Evolutionary conservation across 2,888 invertebrate genomes (phyloP).

Genomic region (Fabriciana adippe): DNA sequence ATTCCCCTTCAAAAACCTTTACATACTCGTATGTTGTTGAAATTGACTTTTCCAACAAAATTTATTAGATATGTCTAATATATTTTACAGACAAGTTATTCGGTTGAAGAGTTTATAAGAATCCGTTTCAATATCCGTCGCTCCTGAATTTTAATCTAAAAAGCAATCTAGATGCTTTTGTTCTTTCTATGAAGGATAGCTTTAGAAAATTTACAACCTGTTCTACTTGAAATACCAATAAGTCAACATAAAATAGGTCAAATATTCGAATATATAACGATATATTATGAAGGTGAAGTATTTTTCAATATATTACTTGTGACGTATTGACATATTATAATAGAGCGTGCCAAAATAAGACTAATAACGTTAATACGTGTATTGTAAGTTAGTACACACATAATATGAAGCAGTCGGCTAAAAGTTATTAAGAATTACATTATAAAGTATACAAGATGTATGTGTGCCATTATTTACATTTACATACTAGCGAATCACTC

Average conservation of each 20-base stretch:
- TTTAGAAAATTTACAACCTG: conserved; percentile 19
- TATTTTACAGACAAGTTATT: conserved; percentile 12
- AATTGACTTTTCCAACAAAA: not conserved
- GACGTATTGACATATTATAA: no score
- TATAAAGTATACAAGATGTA: no score
- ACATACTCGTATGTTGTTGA: not conserved
- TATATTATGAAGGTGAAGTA: not conserved
- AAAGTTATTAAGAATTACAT: no score
- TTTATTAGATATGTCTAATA: conserved; percentile 5
- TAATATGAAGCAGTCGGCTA: no score
- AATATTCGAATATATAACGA: not conserved
- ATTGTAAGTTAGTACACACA: no score
- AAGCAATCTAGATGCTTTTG: conserved; percentile 22
- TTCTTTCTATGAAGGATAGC: conserved; percentile 21
- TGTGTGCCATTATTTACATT: no score
- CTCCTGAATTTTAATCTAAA: conserved; percentile 20
- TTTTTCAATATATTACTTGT: not conserved
- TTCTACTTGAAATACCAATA: conserved; percentile 17
- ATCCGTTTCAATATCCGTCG: conserved; percentile 18
- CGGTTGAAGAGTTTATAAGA: conserved; percentile 14
- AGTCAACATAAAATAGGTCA: conserved; percentile 11
- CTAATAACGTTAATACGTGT: no score
- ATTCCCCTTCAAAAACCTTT: no score
- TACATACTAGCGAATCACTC: no score
- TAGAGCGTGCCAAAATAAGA: no score